Percentiles rank a stretch among this genome's conserved stretches.
Evolutionary conservation across 2,888 invertebrate genomes (phyloP).

Genomic region (Thelaira solivaga): DNA sequence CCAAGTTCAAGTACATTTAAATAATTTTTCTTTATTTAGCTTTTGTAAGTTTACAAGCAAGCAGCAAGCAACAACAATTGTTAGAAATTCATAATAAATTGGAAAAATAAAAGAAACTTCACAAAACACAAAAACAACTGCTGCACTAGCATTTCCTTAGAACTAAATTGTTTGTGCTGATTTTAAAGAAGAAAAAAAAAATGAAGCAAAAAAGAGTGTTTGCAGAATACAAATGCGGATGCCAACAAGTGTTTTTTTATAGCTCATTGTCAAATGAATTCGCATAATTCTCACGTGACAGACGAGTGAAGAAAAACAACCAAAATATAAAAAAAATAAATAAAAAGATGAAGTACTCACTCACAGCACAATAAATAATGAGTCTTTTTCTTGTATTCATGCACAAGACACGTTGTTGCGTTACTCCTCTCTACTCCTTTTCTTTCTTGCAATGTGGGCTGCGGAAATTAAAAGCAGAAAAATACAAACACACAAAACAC

Average conservation of each 20-base stretch:
- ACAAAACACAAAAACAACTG: not conserved
- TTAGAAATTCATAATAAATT: constrained; percentile 27
- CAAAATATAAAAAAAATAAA: not conserved
- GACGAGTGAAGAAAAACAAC: constrained; percentile 14
- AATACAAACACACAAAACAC: constrained; percentile 12
- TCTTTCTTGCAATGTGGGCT: constrained; percentile 55
- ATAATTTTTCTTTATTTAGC: not conserved
- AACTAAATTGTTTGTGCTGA: constrained; percentile 43
- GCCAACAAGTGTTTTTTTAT: constrained; percentile 41
- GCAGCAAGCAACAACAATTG: constrained; percentile 11
- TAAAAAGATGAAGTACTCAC: too few relatives aligned
- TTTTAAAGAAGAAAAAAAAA: not conserved
- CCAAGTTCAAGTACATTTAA: constrained; percentile 50
- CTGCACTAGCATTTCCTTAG: constrained; percentile 43
- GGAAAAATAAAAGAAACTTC: not conserved
- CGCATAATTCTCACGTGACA: constrained; percentile 61
- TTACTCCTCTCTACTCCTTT: constrained; percentile 17
- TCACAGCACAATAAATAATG: too few relatives aligned
- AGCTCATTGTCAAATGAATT: constrained; percentile 42
- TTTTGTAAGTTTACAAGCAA: constrained; percentile 1
- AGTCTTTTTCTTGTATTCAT: constrained; percentile 22
- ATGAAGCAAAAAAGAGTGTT: not conserved
- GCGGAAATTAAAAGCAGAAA: constrained; percentile 55
- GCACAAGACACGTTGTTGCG: not conserved
- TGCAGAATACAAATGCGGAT: constrained; percentile 26